phyloP scores from a whole-genome alignment of 2,797 vertebrate species.

The Enteromius afrohamiltoni region DNA sequence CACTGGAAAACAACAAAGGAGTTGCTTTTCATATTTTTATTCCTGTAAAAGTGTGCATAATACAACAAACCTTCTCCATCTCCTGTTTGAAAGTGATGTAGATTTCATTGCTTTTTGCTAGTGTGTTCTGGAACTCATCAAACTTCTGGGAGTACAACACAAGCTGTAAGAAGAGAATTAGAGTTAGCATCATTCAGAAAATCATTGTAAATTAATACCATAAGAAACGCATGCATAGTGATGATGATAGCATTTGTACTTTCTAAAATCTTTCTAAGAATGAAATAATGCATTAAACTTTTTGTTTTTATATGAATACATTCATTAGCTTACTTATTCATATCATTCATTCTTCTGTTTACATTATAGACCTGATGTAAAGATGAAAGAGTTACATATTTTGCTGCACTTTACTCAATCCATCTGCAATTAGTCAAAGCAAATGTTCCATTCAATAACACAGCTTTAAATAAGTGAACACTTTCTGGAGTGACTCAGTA shows the following conservation, averaged over 20 bases:
- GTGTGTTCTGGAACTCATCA: conserved; percentile 93
- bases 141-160: conserved; percentile 94
- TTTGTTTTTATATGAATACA: background rate
- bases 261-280: background rate
- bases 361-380: background rate
- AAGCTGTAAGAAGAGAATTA: conserved; percentile 74
- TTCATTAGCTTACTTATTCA: background rate
- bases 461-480: background rate
- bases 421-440: background rate
- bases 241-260: background rate
- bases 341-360: conserved; percentile 7
- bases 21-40: background rate
- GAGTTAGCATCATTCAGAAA: background rate
- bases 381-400: background rate
- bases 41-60: background rate
- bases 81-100: conserved; percentile 93
- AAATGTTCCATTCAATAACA: background rate
- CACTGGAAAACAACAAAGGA: background rate
- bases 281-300: background rate
- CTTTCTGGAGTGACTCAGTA: background rate
- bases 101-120: conserved; percentile 96
- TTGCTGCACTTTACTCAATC: background rate
- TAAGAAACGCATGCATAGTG: background rate
- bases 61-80: conserved; percentile 90
- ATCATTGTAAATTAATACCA: background rate